Conservation (phyloP, 1,140 invertebrate species). For the Eubasilissa regina region DNA sequence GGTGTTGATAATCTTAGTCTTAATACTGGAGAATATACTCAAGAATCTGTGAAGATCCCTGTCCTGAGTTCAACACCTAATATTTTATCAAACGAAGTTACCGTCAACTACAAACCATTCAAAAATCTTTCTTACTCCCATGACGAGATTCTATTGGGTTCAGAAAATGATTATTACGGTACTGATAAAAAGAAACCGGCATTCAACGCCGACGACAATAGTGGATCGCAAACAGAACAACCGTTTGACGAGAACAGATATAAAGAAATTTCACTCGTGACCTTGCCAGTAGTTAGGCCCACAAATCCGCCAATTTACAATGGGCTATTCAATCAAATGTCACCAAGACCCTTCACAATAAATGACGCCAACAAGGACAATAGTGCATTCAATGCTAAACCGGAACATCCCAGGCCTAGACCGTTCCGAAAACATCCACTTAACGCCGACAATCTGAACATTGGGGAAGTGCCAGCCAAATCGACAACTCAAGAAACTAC, state of each 20-base stretch:
- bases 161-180: conserved; percentile 55
- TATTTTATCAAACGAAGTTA: conserved; percentile 50
- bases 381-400: conserved; percentile 10
- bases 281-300: conserved; percentile 46
- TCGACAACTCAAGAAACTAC: conserved; percentile 34
- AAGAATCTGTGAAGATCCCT: conserved; percentile 69
- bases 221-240: conserved; percentile 70
- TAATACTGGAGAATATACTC: conserved; percentile 65
- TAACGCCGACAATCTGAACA: conserved; percentile 66
- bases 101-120: conserved; percentile 53
- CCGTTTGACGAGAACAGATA: conserved; percentile 64
- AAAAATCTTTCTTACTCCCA: conserved; percentile 40
- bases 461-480: conserved; percentile 64
- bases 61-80: conserved; percentile 62
- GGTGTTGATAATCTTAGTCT: conserved; percentile 53
- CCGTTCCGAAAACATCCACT: conserved; percentile 54
- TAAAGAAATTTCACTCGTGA: conserved; percentile 60
- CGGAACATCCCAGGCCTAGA: conserved; percentile 45
- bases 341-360: conserved; percentile 69
- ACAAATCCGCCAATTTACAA: conserved; percentile 47
- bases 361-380: conserved; percentile 58
- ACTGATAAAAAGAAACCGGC: conserved; percentile 43
- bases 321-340: conserved; percentile 61
- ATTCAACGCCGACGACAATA: conserved; percentile 63
- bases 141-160: conserved; percentile 53